Conservation (phyloP, 2,888 invertebrate species). For the Xestobium rufovillosum region DNA sequence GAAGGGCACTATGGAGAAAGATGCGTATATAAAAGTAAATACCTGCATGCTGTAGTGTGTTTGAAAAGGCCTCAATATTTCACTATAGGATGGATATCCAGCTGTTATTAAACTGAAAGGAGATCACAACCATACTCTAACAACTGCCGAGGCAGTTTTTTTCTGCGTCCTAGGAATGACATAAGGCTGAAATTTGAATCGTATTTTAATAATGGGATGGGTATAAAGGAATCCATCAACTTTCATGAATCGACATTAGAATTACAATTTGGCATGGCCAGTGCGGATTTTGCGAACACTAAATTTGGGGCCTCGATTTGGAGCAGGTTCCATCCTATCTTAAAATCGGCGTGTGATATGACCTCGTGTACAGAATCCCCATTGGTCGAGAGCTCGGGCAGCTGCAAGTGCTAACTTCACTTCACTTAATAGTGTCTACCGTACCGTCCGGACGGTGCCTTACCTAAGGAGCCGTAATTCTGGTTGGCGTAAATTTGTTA, state of each 20-base stretch:
- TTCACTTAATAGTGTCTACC: too few relatives aligned
- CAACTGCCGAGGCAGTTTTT: slow-evolving; percentile 12
- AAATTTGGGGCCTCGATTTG: slow-evolving; percentile 1
- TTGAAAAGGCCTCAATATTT: slow-evolving; percentile 5
- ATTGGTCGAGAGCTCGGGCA: too few relatives aligned
- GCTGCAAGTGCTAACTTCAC: too few relatives aligned
- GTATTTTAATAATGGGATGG: neutral
- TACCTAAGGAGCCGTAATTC: too few relatives aligned
- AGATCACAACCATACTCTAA: slow-evolving; percentile 12
- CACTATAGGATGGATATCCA: slow-evolving; percentile 13
- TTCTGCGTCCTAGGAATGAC: slow-evolving; percentile 2
- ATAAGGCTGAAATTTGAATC: neutral
- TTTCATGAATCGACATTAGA: slow-evolving; percentile 1
- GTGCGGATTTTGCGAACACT: neutral
- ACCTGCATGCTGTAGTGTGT: too few relatives aligned
- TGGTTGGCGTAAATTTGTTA: too few relatives aligned
- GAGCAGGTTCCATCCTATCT: too few relatives aligned
- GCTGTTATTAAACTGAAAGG: slow-evolving; percentile 9
- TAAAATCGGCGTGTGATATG: too few relatives aligned
- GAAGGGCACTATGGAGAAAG: slow-evolving; percentile 1
- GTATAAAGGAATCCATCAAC: slow-evolving; percentile 1
- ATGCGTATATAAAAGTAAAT: neutral
- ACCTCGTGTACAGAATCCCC: too few relatives aligned
- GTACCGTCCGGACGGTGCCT: too few relatives aligned
- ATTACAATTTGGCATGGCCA: neutral